Evolutionary conservation across 1,140 invertebrate genomes (phyloP), one percentile per base, ranked within the genome.

Genomic region (Ganaspis sp.): DNA sequence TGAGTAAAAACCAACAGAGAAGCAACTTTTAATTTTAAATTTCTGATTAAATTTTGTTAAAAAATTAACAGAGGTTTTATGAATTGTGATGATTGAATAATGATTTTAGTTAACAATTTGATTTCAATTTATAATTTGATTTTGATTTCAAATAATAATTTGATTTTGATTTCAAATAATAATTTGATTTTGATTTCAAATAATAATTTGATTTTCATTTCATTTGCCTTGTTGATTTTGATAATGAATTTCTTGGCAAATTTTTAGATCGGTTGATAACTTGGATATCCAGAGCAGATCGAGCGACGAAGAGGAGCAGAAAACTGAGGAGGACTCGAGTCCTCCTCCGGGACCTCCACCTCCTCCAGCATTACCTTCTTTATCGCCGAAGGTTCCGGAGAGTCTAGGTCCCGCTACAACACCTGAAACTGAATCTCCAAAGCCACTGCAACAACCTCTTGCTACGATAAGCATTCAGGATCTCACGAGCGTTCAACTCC

Each of bases 381-480:
- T 86, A 11, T 76, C 77, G 38, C 64, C 26, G 15, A 74, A 79
- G 21, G 78, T 82, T 9, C 74, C 53, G 0, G 54, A 34, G 11
- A 4, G 21, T 69, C 19, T 71, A 34, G 54, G 70, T 49, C 58
- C 73, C 4, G 23, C 79, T 6, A 45, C 83, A 6, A 86, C 85
- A 53, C 87, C 92, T 37, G 79, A 90, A 86, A n/a, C 86, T 89
- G 81, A 91, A 90, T 86, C 83, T n/a, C 53, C 88, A 5, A 87
- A 90, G 69, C 89, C 91, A 49, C 93, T 93, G 70, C 95, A 95
- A n/a, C n/a, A n/a, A 87, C 96, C 95, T 0, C 88, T 97, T 2
- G 95, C 95, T 0, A 94, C 95, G 8, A 97, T 98, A 84, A 97
- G 96, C 83, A 96, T 96, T 76, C 95, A 96, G 70, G 96, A 97